Base-by-base conservation (phyloP, 2,797 vertebrate genomes). In the Hapalemur alaotrensis region DNA sequence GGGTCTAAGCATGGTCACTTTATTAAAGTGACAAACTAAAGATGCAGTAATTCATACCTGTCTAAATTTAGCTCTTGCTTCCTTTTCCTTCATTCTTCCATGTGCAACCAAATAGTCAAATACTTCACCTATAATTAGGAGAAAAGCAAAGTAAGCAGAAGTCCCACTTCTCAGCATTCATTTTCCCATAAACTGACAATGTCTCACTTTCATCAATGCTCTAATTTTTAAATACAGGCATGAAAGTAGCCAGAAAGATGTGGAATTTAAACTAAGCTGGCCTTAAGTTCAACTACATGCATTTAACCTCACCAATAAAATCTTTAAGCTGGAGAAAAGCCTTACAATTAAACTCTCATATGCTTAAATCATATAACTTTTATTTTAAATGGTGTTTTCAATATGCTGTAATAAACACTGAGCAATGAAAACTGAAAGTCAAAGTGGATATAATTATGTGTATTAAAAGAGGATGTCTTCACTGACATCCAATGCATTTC, bases 31-130 rank as follows among this genome's bases (percentile, higher is more conserved):
- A 14, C 86, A 79, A 61, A 76, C n/a, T 81, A 61, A 84, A 52
- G 20, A 32, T 32, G 30, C 2, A 7, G 59, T 95, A 97, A 97
- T 89, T 98, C 98, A 98, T 99, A 99, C 99, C 99, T 99, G 99
- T 99, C 99, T 99, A 99, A 99, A 99, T 99, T 99, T 99, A 99
- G 99, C 98, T 98, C 99, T 99, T 98, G 99, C 99, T 99, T 99
- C 99, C 97, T 99, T 99, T 99, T 99, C 99, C 99, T 99, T 99
- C 99, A 99, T 99, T 98, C 99, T 99, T 99, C 99, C 99, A 97
- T 99, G 99, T 98, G 99, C 99, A 98, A 99, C 99, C 98, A 99
- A 99, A 99, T 99, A 99, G 99, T 99, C 99, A 93, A 99, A 99
- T 81, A 99, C 99, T 97, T 99, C 99, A 97, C 99, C 99, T 99